A percentile compares a stretch with the other conserved stretches of the same genome.
Conservation (phyloP, 2,113 vertebrate genomes). For the Apodemus speciosus region DNA sequence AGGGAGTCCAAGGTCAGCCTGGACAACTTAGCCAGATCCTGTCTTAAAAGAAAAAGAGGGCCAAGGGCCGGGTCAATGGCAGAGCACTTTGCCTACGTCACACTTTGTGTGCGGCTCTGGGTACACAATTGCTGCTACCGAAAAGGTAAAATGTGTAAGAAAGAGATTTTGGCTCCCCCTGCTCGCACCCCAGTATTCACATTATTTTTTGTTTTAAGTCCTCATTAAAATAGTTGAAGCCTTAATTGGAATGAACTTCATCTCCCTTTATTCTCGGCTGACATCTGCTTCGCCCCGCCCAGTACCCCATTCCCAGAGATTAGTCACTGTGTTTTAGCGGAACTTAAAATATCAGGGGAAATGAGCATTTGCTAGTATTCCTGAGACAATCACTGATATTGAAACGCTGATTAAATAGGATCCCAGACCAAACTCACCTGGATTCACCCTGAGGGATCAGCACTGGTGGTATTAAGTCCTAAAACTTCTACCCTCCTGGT, state of each 20-base stretch:
- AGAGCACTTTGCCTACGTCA: background rate
- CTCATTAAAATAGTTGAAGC: conserved; percentile 24
- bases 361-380: background rate
- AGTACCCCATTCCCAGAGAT: background rate
- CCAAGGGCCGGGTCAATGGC: too few species aligned
- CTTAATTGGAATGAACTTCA: background rate
- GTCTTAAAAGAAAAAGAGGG: background rate
- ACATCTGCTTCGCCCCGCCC: background rate
- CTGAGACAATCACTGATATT: conserved; percentile 4
- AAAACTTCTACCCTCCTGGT: conserved; percentile 24
- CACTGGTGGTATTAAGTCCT: background rate
- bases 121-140: background rate
- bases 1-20: background rate
- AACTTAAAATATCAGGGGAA: background rate
- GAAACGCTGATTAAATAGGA: background rate
- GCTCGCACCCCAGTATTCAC: background rate
- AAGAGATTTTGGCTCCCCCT: background rate
- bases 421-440: background rate
- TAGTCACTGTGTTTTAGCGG: background rate
- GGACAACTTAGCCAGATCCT: background rate
- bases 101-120: background rate
- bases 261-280: background rate
- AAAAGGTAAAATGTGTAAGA: background rate
- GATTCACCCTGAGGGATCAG: background rate
- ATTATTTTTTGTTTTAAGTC: conserved; percentile 46